Evolutionary conservation across 2,113 vertebrate genomes (phyloP).

Genomic region (Colaptes auratus): DNA sequence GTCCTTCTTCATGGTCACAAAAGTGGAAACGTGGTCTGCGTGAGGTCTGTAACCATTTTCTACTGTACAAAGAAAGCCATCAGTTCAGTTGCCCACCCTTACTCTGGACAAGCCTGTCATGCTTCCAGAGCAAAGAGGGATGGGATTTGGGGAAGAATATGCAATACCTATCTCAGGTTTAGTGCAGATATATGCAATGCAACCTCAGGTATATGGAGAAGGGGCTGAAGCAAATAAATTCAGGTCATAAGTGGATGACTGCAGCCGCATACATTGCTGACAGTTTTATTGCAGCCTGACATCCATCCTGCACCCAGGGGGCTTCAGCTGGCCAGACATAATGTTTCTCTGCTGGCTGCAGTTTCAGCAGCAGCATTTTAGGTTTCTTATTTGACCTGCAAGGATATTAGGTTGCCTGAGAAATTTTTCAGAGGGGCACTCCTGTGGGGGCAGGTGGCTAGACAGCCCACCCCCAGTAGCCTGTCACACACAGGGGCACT

Average conservation of each 20-base stretch:
- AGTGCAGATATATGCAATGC: background rate
- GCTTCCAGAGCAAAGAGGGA: background rate
- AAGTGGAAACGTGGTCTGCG: no score
- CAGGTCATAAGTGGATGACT: background rate
- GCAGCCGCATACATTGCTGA: no score
- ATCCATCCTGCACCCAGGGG: no score
- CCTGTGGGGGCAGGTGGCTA: fast-evolving
- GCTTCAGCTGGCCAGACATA: no score
- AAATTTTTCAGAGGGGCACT: background rate
- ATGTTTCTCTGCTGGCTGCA: no score
- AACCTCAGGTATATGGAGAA: background rate
- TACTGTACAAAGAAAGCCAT: no score
- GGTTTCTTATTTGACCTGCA: no score
- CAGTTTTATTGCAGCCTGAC: no score
- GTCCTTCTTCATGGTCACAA: no score
- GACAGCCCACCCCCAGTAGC: background rate
- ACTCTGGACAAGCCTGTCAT: background rate
- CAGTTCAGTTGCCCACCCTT: no score
- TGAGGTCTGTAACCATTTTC: no score
- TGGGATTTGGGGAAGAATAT: background rate
- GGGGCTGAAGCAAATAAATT: background rate
- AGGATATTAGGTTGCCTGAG: background rate
- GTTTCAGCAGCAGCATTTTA: no score
- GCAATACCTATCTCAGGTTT: background rate
- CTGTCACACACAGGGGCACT: fast-evolving